Base-by-base conservation (phyloP, 2,113 vertebrate genomes). In the Trichechus manatus region DNA sequence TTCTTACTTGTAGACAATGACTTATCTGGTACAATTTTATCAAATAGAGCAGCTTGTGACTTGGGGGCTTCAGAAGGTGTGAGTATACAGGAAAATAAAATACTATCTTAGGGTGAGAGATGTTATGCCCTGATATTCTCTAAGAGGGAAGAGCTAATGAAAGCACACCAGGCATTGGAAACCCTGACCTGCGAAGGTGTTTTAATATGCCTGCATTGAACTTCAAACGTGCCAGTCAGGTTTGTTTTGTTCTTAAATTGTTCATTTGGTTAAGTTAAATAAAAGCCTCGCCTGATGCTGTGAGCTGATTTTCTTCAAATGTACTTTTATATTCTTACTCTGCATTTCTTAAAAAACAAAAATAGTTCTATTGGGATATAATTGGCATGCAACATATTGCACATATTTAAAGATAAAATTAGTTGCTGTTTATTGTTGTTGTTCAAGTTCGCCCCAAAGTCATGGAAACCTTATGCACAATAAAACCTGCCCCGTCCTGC, bases 261-360 rank as follows among this genome's bases (percentile, higher is more conserved):
- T 29, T 19, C 31, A 50, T 75, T 72, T 33, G 23, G 31, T 47
- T 33, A 36, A 44, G 2, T 74, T 87, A 33, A 44, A 70, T 47
- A 47, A 59, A 74, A 29, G 6, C 1, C 39, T 1, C 0, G 17
- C 3, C 9, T 56, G 33, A 79, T 5, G 74, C 0, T 61, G 1
- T 6, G 13, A 4, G 22, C 3, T 36, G 5, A 56, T 50, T 83
- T 89, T 44, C 47, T 93, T 91, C 44, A 84, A 74, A 2, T 20
- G 3, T 61, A 61, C 9, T 47, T 97, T 81, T 64, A 61, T 74
- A 14, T n/a, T 11, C 13, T 92, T 82, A 5, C 14, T 70, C n/a
- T 0, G 22, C 13, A n/a, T 33, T 91, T 39, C 29, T 61, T 91
- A 25, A 70, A 19, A 9, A 2, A 53, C 27, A 13, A 86, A 72